phyloP scores from a whole-genome alignment of 1,140 invertebrate genomes.

The Maconellicoccus hirsutus region DNA sequence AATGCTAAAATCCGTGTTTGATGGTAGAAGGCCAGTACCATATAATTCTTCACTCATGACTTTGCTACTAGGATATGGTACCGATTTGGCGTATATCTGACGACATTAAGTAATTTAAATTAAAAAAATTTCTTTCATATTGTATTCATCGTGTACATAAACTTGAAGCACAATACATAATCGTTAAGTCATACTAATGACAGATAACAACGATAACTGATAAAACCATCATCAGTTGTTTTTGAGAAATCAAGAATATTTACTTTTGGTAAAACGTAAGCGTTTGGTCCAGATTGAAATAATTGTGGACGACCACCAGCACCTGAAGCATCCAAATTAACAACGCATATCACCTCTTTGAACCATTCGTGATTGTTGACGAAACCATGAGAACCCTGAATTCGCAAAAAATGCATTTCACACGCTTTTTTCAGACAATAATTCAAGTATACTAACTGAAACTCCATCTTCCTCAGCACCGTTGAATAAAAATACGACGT shows the following conservation, averaged over 20 bases:
- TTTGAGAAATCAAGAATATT: background rate
- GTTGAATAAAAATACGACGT: conserved; percentile 66
- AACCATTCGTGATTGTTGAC: conserved; percentile 64
- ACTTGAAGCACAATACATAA: too few species aligned
- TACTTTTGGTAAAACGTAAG: background rate
- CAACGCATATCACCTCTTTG: conserved; percentile 45
- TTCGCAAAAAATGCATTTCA: background rate
- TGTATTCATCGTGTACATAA: too few species aligned
- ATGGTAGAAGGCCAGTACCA: conserved; percentile 55
- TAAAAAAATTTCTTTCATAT: too few species aligned
- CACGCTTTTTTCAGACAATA: too few species aligned
- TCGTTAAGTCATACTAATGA: too few species aligned
- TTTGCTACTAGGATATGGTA: conserved; percentile 49
- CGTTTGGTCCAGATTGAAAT: conserved; percentile 44
- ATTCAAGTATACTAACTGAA: background rate
- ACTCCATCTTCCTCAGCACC: conserved; percentile 57
- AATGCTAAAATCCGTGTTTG: conserved; percentile 67
- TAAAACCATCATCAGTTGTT: too few species aligned
- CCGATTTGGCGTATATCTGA: conserved; percentile 45
- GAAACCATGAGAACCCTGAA: conserved; percentile 60
- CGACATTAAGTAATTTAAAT: too few species aligned
- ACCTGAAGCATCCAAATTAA: conserved; percentile 67
- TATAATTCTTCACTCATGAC: conserved; percentile 65
- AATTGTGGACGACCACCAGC: conserved; percentile 60
- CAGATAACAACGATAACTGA: too few species aligned